Conservation (phyloP, 2,113 vertebrate species). For the Ictalurus punctatus region DNA sequence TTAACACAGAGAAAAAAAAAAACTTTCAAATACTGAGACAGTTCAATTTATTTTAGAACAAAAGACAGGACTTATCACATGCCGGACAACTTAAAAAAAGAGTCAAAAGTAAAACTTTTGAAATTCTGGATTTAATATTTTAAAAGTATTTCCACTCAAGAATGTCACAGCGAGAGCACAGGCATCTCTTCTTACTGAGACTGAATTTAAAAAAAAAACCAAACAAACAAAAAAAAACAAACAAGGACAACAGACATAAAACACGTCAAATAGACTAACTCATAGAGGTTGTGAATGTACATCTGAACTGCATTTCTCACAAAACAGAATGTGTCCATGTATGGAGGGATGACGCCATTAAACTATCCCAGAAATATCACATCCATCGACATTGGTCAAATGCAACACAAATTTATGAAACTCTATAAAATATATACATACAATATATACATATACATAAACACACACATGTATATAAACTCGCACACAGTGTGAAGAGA, state of each 20-base stretch:
- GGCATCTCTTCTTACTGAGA: background rate
- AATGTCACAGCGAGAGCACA: background rate
- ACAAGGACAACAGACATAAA: background rate
- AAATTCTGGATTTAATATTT: background rate
- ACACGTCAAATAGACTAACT: background rate
- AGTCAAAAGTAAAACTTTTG: background rate
- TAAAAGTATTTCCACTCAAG: background rate
- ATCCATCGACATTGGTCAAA: background rate
- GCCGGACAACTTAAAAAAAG: background rate
- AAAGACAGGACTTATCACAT: background rate
- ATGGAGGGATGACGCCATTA: background rate
- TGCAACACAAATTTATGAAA: slow-evolving; percentile 47
- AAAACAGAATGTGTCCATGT: background rate
- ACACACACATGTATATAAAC: slow-evolving; percentile 61
- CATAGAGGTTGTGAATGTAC: background rate
- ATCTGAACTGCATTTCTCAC: background rate
- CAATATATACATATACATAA: slow-evolving; percentile 69
- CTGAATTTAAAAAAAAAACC: background rate
- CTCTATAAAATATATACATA: slow-evolving; percentile 73
- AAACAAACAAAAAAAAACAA: no score
- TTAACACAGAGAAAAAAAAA: background rate
- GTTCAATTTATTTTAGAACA: background rate
- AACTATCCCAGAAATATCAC: background rate
- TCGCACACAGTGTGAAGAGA: slow-evolving; percentile 50
- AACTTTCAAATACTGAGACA: background rate